Base-by-base conservation (phyloP, 2,797 vertebrate genomes). In the Gadopsis marmoratus region DNA sequence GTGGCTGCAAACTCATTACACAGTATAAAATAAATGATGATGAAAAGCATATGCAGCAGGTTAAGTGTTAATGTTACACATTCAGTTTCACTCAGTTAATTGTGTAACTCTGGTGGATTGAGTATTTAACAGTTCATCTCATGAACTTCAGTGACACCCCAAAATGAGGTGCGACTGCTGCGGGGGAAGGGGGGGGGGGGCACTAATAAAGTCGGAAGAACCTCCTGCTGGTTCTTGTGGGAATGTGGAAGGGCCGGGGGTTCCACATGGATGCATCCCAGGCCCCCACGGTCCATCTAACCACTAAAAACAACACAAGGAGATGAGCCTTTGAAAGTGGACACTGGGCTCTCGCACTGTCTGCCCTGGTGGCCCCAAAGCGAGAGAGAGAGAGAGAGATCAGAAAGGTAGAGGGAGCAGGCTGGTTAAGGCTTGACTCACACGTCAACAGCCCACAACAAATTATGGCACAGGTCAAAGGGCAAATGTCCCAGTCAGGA, bases 311-410 rank as follows among this genome's bases (percentile, higher is more conserved):
- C 86, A 92, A 91, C 89, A 87, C 74, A 63, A 75, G 82, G 76
- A 84, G 83, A 82, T 16, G 29, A 85, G 69, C 79, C 91, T 94
- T 92, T 94, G 91, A 93, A 93, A 93, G 78, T 76, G 84, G 88
- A 94, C 91, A 89, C 91, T 86, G 66, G 48, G 58, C 59, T 72
- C 72, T 84, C 48, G 23, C 80, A 63, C 59, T 3, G 66, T 82
- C 79, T 68, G 59, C 53, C 82, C 65, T 8, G 64, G 81, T 76
- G 81, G 85, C 79, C 84, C 77, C 76, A 76, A 51, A 17, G 35
- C n/a, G 39, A 41, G 39, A 41, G 10, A 39, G 37, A 39, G 35
- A 55, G 31, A 43, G 29, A 71, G 55, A 83, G 61, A 79, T 83
- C 61, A 85, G 76, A 79, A 68, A 82, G 84, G 74, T 73, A 67